Percentiles rank a stretch among this genome's conserved stretches.
These are phyloP conservation scores for Cyprinella venusta DNA, from an alignment of 2,797 vertebrate species.

Conservation along the genomic window DNA sequence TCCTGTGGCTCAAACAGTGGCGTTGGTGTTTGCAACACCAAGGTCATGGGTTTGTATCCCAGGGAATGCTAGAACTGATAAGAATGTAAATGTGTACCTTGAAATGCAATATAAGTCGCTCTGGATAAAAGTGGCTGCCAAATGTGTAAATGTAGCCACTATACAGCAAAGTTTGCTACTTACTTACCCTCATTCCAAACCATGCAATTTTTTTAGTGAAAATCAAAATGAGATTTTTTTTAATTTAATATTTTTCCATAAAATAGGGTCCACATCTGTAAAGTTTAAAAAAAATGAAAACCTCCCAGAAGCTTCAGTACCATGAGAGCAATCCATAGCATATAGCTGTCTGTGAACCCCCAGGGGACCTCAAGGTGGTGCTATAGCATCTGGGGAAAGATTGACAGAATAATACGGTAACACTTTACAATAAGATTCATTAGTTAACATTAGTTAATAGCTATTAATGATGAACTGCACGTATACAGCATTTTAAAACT, in stretches of 20 bases:
- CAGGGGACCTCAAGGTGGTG: constrained; percentile 12
- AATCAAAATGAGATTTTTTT: background rate
- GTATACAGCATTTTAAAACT: no score
- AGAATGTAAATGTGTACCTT: no score
- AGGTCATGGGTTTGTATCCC: no score
- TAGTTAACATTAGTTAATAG: no score
- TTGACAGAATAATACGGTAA: background rate
- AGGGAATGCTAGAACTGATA: no score
- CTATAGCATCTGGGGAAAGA: background rate
- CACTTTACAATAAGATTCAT: no score
- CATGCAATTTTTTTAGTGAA: background rate
- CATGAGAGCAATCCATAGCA: background rate
- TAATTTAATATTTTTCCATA: no score
- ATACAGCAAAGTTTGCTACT: background rate
- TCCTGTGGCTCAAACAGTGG: no score
- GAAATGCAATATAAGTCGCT: no score
- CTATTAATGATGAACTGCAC: no score
- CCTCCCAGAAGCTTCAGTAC: background rate
- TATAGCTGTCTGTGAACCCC: background rate
- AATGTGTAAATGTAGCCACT: background rate
- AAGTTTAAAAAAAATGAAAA: background rate
- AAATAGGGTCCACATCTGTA: background rate
- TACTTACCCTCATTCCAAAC: background rate
- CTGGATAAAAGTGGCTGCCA: no score
- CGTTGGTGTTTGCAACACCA: no score